Conservation (phyloP, 2,113 vertebrate species). For the Oreocharis arfaki region DNA sequence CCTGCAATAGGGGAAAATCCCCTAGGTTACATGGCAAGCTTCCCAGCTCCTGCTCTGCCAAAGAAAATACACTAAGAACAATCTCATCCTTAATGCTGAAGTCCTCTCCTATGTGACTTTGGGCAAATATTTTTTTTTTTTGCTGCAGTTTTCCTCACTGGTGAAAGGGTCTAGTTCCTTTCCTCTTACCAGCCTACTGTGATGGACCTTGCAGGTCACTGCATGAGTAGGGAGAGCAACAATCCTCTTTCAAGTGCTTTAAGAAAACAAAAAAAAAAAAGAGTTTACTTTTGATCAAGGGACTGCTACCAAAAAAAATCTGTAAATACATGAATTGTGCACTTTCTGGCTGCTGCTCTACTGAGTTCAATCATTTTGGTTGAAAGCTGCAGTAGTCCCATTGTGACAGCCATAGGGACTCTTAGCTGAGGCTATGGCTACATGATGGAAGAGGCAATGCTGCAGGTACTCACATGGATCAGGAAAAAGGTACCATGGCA, state of each 20-base stretch:
- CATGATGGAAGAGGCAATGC: not conserved
- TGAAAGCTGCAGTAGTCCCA: not conserved
- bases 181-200: not conserved
- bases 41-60: not conserved
- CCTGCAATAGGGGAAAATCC: not conserved
- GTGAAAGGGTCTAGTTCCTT: not conserved
- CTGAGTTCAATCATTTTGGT: not conserved
- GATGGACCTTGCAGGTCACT: not conserved
- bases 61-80: not conserved
- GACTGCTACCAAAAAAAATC: not conserved
- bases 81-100: not conserved
- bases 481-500: not conserved
- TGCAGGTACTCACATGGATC: not conserved
- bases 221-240: not conserved
- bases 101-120: not conserved
- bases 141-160: not conserved
- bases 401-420: not conserved
- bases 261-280: not conserved
- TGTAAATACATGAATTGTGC: not conserved
- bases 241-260: not conserved
- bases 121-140: not conserved
- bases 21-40: not conserved
- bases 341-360: not conserved
- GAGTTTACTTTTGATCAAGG: not conserved
- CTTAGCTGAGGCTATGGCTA: not conserved